Evolutionary conservation across 2,113 vertebrate genomes (phyloP).

Genomic region (Puntigrus tetrazona): DNA sequence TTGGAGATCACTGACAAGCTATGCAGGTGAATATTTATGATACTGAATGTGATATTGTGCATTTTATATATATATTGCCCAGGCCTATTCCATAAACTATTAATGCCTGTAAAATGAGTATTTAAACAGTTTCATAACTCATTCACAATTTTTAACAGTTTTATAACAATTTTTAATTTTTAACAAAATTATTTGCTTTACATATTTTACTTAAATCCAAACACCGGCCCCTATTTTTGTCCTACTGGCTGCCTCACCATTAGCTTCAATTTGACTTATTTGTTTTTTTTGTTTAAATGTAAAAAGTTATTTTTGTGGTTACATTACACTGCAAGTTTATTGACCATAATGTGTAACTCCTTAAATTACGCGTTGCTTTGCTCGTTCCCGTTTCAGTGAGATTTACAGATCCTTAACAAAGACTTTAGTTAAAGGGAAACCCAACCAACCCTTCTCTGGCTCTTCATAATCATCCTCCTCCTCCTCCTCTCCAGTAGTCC

Average conservation of each 20-base stretch:
- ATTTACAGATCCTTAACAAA: constrained; percentile 78
- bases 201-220: background rate
- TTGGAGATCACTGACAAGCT: no score
- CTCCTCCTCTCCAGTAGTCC: constrained; percentile 63
- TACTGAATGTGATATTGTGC: no score
- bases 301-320: background rate
- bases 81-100: background rate
- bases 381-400: background rate
- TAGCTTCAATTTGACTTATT: no score
- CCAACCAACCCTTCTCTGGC: constrained; percentile 74
- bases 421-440: constrained; percentile 77
- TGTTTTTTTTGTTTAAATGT: no score
- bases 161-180: no score
- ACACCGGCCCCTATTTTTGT: no score
- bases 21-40: no score
- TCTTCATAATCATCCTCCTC: constrained; percentile 58
- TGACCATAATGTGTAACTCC: background rate
- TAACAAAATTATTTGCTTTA: background rate
- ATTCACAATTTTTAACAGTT: background rate
- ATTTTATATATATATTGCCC: no score
- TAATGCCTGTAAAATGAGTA: background rate
- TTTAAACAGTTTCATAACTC: background rate
- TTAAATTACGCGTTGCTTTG: background rate
- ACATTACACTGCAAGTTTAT: background rate
- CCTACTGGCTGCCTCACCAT: no score